Base-by-base conservation (phyloP, 2,888 invertebrate species). In the Ceramica pisi region DNA sequence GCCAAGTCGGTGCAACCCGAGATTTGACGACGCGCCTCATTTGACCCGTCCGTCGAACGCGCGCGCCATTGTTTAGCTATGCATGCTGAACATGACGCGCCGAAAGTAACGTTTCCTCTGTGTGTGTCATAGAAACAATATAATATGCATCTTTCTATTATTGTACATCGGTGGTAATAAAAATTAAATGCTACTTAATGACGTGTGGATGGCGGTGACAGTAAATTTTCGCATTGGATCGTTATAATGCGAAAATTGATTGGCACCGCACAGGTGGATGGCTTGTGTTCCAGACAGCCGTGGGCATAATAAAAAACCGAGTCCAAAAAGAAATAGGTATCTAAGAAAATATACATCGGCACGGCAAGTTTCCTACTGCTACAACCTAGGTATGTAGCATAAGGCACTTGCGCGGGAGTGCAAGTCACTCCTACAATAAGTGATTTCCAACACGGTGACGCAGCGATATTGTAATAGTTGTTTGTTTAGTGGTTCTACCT, bases 401-500 rank as follows among this genome's bases (percentile, higher is more conserved):
- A 93, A 92, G 90, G 91, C 94, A 94, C 95, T 92, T 83, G 88
- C 87, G 84, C 87, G 80, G 86, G 87, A 90, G 86, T 94, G 95
- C 95, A 95, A 96, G 95, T 96, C 95, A 96, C 90, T 92, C 91
- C 89, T 89, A 93, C 95, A 94, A 95, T 95, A 96, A 95, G 95
- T 95, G 95, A 96, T 95, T 96, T 95, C 94, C 88, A 94, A 94
- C 94, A 93, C 91, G 90, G 88, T 96, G 95, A 96, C 94, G 89
- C 88, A 89, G 95, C 95, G 86, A 86, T 95, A 95, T 95, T 95
- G 91, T 94, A 94, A 95, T 95, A 90, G 93, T 92, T 95, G 95
- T 96, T 96, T 96, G 95, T 95, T 96, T 96, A 95, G 95, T 92
- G 94, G 94, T 91, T 95, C 95, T 95, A 95, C 95, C 95, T 95